Evolutionary conservation across 2,888 invertebrate genomes (phyloP).

Genomic region (Lordiphosa fenestrarum): DNA sequence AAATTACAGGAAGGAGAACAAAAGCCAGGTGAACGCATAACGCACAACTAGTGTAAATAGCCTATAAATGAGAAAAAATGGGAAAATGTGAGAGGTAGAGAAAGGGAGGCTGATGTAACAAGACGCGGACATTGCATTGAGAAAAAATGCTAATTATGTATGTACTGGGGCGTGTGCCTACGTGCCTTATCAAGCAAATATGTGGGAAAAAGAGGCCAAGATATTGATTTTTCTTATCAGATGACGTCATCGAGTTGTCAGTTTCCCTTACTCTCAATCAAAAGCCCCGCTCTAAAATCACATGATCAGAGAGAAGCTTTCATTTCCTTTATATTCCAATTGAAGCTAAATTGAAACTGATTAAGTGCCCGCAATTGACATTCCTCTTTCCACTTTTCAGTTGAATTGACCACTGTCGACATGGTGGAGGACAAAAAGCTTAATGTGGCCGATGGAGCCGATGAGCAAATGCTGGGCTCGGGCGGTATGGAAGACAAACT

Average conservation of each 20-base stretch:
- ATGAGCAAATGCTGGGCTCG: constrained; percentile 85
- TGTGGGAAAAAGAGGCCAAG: constrained; percentile 31
- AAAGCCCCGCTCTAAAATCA: constrained; percentile 18
- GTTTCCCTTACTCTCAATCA: constrained; percentile 9
- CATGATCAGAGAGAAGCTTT: constrained; percentile 12
- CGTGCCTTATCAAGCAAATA: constrained; percentile 34
- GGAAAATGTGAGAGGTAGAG: not conserved
- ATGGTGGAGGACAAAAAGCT: constrained; percentile 80
- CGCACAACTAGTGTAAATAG: no score
- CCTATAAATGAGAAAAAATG: not conserved
- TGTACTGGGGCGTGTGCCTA: not conserved
- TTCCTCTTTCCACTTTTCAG: constrained; percentile 18
- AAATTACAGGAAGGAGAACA: constrained; percentile 25
- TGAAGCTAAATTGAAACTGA: constrained; percentile 49
- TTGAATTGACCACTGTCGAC: constrained; percentile 53
- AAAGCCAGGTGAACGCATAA: constrained; percentile 36
- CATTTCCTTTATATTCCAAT: not conserved
- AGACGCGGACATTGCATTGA: constrained; percentile 19
- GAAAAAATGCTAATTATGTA: not conserved
- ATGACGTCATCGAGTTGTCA: not conserved
- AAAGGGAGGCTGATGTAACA: constrained; percentile 52
- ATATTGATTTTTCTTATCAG: constrained; percentile 48
- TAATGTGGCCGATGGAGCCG: constrained; percentile 84
- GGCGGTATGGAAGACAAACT: constrained; percentile 81
- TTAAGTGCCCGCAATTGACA: constrained; percentile 37